phyloP scores from a whole-genome alignment of 2,113 vertebrate genomes.

The Piaya cayana region DNA sequence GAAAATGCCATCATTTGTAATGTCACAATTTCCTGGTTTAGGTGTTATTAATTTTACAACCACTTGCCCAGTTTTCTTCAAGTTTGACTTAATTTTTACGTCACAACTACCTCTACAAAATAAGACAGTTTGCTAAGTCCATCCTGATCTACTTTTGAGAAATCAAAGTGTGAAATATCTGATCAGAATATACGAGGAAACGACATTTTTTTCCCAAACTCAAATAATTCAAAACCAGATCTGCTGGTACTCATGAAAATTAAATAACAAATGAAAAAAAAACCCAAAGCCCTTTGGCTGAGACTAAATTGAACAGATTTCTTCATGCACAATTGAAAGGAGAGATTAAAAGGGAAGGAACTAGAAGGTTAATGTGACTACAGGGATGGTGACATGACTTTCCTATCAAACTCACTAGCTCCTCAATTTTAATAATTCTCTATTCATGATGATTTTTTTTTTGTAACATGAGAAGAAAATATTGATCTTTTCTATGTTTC shows the following conservation, averaged over 20 bases:
- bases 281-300: background rate
- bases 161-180: background rate
- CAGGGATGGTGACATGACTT: background rate
- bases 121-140: background rate
- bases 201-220: background rate
- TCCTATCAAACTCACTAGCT: background rate
- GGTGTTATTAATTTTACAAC: constrained; percentile 34
- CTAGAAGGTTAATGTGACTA: constrained; percentile 10
- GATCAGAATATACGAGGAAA: background rate
- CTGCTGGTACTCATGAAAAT: background rate
- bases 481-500: background rate
- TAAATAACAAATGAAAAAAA: background rate
- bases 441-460: background rate
- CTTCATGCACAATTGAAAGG: constrained; percentile 25
- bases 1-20: background rate
- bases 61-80: constrained; percentile 29
- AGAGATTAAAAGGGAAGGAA: constrained; percentile 44
- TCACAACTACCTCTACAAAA: background rate
- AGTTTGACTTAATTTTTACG: constrained; percentile 27
- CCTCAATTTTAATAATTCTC: background rate
- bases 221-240: background rate
- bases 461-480: background rate
- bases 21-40: constrained; percentile 2
- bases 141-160: background rate
- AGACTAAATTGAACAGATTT: constrained; percentile 18